Base-by-base conservation (phyloP, 2,113 vertebrate species). In the Scopus umbretta region DNA sequence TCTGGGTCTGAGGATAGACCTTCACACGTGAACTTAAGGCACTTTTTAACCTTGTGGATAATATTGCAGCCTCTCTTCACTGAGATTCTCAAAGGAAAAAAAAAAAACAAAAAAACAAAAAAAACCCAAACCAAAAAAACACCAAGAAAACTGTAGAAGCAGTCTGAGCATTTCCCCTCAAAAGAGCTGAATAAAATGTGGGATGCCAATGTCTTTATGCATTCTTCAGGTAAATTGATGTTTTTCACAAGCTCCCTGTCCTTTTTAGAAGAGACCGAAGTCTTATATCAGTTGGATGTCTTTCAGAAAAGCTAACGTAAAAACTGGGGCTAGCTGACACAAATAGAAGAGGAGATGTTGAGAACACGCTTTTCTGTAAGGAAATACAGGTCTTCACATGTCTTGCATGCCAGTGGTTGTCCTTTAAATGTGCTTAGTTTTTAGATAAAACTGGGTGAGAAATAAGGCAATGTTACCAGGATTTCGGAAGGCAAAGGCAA, bases 171-270 rank as follows among this genome's bases (percentile, higher is more conserved):
- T 72, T 78, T 73, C 45, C 14, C 17, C 36, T 73, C 45, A 45
- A 14, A 61, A 66, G 13, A 59, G 10, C 13, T 50, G 26, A 13
- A 32, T 59, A 9, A 15, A 73, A 40, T 13, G 10, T n/a, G 36
- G 7, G 12, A 4, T 36, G 32, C 19, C 18, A 30, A 1, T 43
- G 23, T 36, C 45, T 42, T 76, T 26, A 21, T 1, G 0, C 0
- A 0, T 81, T 73, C 9, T 2, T 75, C 34, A 56, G 40, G 5
- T 30, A 11, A 30, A 13, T 0, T 10, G 22, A 12, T 49, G n/a
- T 27, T 80, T 85, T 55, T 36, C 58, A n/a, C 23, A 34, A 76
- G 14, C 29, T 78, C 8, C 5, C 9, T 80, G 40, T 74, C 27
- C 5, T 58, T 76, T 59, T 23, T 29, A 34, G 10, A 12, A 22